Evolutionary conservation across 2,113 vertebrate genomes (phyloP).

Genomic region (Tor tambroides): DNA sequence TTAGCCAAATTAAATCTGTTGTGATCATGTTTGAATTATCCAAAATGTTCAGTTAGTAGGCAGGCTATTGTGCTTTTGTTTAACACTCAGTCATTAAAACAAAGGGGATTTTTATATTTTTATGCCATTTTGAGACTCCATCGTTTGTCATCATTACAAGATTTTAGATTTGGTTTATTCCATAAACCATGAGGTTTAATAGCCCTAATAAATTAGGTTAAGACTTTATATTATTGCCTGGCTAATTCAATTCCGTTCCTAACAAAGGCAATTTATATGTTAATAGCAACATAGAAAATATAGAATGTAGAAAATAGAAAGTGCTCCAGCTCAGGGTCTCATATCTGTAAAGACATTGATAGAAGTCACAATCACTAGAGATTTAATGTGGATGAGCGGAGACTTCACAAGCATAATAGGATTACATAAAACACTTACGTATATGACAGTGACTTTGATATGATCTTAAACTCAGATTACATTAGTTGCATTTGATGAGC

Average conservation of each 20-base stretch:
- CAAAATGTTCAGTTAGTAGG: no score
- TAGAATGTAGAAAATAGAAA: background rate
- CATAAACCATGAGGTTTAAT: background rate
- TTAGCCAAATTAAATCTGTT: background rate
- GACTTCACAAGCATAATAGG: background rate
- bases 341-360: background rate
- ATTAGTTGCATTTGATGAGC: background rate
- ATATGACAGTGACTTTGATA: background rate
- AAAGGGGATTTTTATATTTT: background rate
- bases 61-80: no score
- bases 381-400: background rate
- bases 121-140: background rate
- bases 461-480: background rate
- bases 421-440: constrained; percentile 17
- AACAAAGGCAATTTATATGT: background rate
- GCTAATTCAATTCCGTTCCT: background rate
- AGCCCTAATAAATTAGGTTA: background rate
- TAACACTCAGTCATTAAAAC: background rate
- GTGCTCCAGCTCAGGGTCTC: background rate
- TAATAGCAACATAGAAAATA: background rate
- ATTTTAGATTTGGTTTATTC: background rate
- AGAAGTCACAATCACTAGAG: background rate
- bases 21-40: background rate
- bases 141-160: background rate
- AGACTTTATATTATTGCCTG: background rate